Evolutionary conservation across 1,140 invertebrate species (phyloP).

Genomic region (Drosophila lacteicornis): DNA sequence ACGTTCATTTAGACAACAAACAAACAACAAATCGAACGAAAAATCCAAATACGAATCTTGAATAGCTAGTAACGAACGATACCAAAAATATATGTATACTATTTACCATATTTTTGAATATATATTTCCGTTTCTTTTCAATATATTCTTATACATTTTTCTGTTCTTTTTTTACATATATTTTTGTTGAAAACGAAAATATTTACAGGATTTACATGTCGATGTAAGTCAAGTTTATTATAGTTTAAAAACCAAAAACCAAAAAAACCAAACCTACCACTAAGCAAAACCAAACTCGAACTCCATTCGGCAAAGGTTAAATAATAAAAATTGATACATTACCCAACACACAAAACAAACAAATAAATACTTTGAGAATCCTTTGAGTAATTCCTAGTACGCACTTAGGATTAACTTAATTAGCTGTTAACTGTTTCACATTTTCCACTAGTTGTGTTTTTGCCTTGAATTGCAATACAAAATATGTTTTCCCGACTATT

Average conservation of each 20-base stretch:
- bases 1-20: conserved; percentile 47
- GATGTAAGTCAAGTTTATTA: conserved; percentile 86
- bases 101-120: conserved; percentile 21
- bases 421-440: conserved; percentile 40
- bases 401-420: conserved; percentile 27
- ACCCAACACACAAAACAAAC: neutral
- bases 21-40: conserved; percentile 10
- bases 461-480: conserved; percentile 27
- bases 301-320: conserved; percentile 37
- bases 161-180: conserved; percentile 76
- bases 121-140: conserved; percentile 65
- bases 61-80: conserved; percentile 17
- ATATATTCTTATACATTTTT: conserved; percentile 83
- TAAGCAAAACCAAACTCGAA: conserved; percentile 31
- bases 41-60: conserved; percentile 1
- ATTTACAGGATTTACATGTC: conserved; percentile 87
- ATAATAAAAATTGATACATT: conserved; percentile 40
- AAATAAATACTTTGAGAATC: conserved; percentile 1
- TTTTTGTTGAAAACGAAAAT: conserved; percentile 76
- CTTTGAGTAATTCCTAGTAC: conserved; percentile 20
- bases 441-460: conserved; percentile 45
- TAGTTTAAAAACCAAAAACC: conserved; percentile 55
- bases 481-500: conserved; percentile 25
- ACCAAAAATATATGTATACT: conserved; percentile 27
- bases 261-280: conserved; percentile 28